Percentiles rank a stretch among this genome's conserved stretches.
phyloP scores from a whole-genome alignment of 2,113 vertebrate genomes.

The Eolophus roseicapilla region DNA sequence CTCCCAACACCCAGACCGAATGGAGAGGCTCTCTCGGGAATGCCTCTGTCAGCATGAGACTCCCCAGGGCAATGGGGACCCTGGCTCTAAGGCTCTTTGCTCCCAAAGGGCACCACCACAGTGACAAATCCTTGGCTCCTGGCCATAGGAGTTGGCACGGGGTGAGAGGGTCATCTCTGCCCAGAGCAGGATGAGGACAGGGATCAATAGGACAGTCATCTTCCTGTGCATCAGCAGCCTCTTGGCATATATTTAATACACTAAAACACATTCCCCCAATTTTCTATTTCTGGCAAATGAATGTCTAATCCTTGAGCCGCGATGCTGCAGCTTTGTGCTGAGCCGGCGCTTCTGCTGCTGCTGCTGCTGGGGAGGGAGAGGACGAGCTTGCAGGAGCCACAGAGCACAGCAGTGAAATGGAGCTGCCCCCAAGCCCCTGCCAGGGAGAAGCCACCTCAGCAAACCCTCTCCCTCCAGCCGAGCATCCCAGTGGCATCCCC shows the following conservation, averaged over 20 bases:
- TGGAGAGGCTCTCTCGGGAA: not conserved
- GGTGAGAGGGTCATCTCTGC: not conserved
- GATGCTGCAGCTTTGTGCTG: conserved; percentile 7
- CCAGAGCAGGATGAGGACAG: fast-evolving
- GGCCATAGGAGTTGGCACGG: not conserved
- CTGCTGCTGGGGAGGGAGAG: not conserved
- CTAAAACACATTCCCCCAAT: not conserved
- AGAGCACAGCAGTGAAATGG: not conserved
- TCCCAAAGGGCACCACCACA: fast-evolving
- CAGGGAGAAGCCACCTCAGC: not conserved
- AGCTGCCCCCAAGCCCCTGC: not conserved
- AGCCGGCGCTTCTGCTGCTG: not conserved
- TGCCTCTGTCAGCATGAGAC: fast-evolving
- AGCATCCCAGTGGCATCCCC: not conserved
- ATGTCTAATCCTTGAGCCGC: not conserved
- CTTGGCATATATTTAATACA: not conserved
- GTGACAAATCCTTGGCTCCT: not conserved
- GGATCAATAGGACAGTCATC: not conserved
- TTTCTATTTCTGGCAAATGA: conserved; percentile 42
- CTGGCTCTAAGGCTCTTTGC: fast-evolving
- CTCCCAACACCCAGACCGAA: not conserved
- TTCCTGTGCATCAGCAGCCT: not conserved
- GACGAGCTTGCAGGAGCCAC: not conserved
- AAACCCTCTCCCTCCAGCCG: not conserved
- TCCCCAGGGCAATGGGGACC: not conserved